phyloP scores from a whole-genome alignment of 2,113 vertebrate genomes.

The Rhineura floridana region DNA sequence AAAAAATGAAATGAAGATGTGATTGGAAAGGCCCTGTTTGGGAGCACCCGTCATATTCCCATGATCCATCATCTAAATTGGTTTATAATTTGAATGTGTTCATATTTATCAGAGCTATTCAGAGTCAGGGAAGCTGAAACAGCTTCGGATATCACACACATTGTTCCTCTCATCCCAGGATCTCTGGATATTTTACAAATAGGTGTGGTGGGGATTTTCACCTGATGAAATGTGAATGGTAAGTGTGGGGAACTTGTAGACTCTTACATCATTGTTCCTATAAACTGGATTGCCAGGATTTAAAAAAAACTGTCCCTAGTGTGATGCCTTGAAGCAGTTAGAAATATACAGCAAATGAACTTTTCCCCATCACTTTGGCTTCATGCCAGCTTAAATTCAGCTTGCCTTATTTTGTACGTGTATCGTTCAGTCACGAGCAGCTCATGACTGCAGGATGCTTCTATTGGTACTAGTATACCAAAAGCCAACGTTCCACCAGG shows the following conservation, averaged over 20 bases:
- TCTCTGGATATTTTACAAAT: rapidly evolving
- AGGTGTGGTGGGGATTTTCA: neutral
- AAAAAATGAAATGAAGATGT: conserved; percentile 65
- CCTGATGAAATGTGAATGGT: neutral
- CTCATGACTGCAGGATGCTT: neutral
- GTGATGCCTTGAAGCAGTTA: neutral
- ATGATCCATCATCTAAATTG: conserved; percentile 71
- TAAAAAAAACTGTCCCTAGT: neutral
- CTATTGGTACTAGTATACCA: neutral
- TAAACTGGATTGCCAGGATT: neutral
- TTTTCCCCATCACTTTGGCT: neutral
- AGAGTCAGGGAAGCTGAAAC: conserved; percentile 58
- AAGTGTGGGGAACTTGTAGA: neutral
- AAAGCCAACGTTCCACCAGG: neutral
- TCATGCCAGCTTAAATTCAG: neutral
- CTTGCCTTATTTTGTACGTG: neutral
- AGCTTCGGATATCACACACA: conserved; percentile 32
- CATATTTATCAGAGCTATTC: conserved; percentile 63
- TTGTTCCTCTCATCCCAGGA: conserved; percentile 41
- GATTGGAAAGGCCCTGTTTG: conserved; percentile 67
- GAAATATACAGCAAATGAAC: neutral
- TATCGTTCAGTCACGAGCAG: too few relatives aligned
- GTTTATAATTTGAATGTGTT: conserved; percentile 73
- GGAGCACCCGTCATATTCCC: conserved; percentile 64
- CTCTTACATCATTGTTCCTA: neutral